Evolutionary conservation across 2,888 invertebrate species (phyloP), one percentile per base, ranked within the genome.

Genomic region (Molorchus minor): DNA sequence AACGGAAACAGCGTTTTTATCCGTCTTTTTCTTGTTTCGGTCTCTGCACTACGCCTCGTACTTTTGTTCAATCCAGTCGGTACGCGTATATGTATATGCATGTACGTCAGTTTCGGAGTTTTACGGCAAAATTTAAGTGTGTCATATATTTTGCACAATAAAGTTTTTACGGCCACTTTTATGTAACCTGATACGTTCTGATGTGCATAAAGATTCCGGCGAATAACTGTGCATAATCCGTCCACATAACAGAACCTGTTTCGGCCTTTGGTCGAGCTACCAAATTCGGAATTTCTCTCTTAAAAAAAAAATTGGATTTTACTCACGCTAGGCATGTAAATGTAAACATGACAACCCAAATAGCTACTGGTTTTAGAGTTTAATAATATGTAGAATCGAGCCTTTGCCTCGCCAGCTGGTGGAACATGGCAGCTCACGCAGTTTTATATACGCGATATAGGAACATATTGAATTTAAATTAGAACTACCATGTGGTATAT

Each of bases 331-430:
- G 4, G 10, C 30, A 45, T 21, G 25, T n/a, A 45, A 45, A 45
- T 30, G 30, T 45, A 45, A n/a, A 30, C 45, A 45, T 45, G 45
- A 45, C 45, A 45, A 57, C 57, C 56, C 56, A 64, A 64, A 58
- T 61, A 46, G 64, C 64, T 64, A 64, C 64, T 64, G 64, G 64
- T 64, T 64, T 60, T 64, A 58, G 59, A 64, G 58, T 54, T 58
- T 59, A 59, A 59, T 58, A 54, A 59, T 58, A 54, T 30, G 52
- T 25, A 52, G 40, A 38, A 52, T 29, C 40, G 40, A n/a, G n/a
- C n/a, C n/a, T n/a, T 16, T n/a, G 52, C 16, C 45, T 15, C 45
- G 15, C 45, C 45, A 45, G 19, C 45, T 30, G 29, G 30, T 21
- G 45, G n/a, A 15, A 15, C 17, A 5, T 17, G 3, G 29, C 45